Base-by-base conservation (phyloP, 2,888 invertebrate species). In the Agapetus fuscipes region DNA sequence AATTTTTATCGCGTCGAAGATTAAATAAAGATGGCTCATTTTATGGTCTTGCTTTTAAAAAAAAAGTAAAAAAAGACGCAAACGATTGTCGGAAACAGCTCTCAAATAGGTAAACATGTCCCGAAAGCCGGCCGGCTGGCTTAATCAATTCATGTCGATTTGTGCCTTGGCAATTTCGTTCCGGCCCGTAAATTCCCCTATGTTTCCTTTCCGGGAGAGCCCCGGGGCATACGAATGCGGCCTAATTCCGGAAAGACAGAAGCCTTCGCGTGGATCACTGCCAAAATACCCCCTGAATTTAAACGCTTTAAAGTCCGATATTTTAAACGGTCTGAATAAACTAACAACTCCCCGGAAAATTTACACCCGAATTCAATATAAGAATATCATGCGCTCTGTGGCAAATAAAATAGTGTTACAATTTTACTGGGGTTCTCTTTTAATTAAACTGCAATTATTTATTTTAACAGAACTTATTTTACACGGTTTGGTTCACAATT, bases 141-240 rank as follows among this genome's bases (percentile, higher is more conserved):
- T 43, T 39, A 41, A 46, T 46, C 46, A 46, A 46, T 46, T 43
- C 43, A 33, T 38, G 43, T 41, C 43, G 46, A 44, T 44, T 39
- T 40, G 46, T 39, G 37, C 30, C 29, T 32, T 12, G 35, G 37
- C 44, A 32, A 37, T 41, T 43, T 41, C 41, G 44, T 42, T 38
- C 41, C 42, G 43, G 47, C 15, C 36, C 44, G 43, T 47, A 44
- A 44, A 39, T 35, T 36, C 40, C 37, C 34, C 33, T 36, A 35
- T 43, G 29, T 37, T 32, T 39, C 30, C 16, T 29, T 35, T 25
- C 30, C 41, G 24, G 16, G 34, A 26, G 13, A 20, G 26, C 24
- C 33, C 36, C 32, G 11, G 30, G 41, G 39, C 26, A 34, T 36
- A 32, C 33, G 16, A 39, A 43, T 39, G 39, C 38, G 36, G 20